A percentile compares a stretch with the other conserved stretches of the same genome.
These are phyloP conservation scores for Pecten maximus DNA, from an alignment of 2,888 invertebrate genomes.

Conservation along the genomic window DNA sequence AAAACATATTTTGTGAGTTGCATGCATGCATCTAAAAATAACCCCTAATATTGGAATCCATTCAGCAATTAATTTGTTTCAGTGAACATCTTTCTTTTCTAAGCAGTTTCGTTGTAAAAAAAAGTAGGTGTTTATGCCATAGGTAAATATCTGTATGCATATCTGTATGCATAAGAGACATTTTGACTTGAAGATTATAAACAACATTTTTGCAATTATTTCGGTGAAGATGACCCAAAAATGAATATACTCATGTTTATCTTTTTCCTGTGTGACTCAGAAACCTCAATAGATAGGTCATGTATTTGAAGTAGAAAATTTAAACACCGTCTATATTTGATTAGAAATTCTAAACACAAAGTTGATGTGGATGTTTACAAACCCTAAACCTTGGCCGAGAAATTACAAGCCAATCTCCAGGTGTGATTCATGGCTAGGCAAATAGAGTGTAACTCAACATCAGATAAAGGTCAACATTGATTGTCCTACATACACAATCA, in stretches of 20 bases:
- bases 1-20: no score
- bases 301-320: conserved; percentile 31
- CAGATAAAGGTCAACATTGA: background rate
- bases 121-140: no score
- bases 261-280: conserved; percentile 9
- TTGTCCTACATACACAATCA: background rate
- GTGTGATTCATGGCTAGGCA: background rate
- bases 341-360: conserved; percentile 9
- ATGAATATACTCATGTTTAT: background rate
- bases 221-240: background rate
- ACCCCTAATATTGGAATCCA: no score
- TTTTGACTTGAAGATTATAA: no score
- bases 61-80: no score
- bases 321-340: conserved; percentile 11
- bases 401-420: conserved; percentile 24
- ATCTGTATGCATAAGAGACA: no score
- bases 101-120: no score
- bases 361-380: conserved; percentile 30
- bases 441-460: background rate
- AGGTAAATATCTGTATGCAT: no score
- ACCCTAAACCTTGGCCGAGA: conserved; percentile 29
- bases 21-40: no score
- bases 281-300: background rate
- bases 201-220: background rate
- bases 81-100: no score